Evolutionary conservation across 35 echinoderm and acorn worm species (phyloP).

Genomic region (Nesometra sesokonis): DNA sequence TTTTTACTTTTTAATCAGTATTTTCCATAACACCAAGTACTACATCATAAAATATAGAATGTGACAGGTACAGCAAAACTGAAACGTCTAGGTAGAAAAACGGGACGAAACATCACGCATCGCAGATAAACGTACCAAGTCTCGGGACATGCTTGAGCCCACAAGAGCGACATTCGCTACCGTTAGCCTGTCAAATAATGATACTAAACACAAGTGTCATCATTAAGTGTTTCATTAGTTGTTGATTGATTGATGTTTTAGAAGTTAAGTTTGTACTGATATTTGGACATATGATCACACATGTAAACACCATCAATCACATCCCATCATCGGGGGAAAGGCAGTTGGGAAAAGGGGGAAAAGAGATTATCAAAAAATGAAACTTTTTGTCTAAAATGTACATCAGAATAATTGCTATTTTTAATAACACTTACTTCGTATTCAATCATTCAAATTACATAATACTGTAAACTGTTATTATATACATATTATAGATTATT

Average conservation of each 20-base stretch:
- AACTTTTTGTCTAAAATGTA: neutral
- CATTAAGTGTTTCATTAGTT: neutral
- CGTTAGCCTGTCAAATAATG: neutral
- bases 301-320: neutral
- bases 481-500: too few species aligned
- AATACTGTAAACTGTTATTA: too few species aligned
- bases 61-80: neutral
- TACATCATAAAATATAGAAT: neutral
- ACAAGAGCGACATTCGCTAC: too few species aligned
- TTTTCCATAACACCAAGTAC: neutral
- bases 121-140: neutral
- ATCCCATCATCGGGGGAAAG: neutral
- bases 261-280: neutral
- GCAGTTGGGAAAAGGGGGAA: neutral
- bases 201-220: neutral
- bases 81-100: neutral
- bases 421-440: too few species aligned
- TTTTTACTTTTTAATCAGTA: neutral
- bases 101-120: neutral
- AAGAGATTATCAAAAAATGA: neutral
- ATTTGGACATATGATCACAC: neutral
- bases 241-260: neutral
- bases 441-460: too few species aligned
- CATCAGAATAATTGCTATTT: neutral
- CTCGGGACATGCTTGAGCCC: neutral